Base-by-base conservation (phyloP, 2,888 invertebrate species). In the Baccha elongata region DNA sequence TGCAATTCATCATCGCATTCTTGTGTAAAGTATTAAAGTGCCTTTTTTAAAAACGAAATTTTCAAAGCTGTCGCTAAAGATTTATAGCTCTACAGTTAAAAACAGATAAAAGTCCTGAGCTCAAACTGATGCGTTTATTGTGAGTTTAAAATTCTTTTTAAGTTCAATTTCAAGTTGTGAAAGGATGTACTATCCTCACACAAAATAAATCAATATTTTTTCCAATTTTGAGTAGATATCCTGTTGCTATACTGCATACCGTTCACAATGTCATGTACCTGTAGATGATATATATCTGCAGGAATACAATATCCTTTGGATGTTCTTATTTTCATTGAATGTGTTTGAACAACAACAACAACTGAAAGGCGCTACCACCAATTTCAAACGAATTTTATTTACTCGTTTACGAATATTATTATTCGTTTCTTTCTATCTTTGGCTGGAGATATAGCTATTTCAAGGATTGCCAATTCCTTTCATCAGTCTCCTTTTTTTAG, bases 181-280 rank as follows among this genome's bases (percentile, higher is more conserved):
- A 37, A 40, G 23, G 55, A 55, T 55, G 40, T n/a, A 53, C 37
- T 44, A 21, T 46, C 62, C 42, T 62, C 44, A 52, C 11, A 10
- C 11, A 52, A 19, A 29, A 46, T 35, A 37, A 69, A 69, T 69
- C 55, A 48, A 69, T 69, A 58, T 58, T 58, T 26, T 13, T n/a
- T n/a, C n/a, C 48, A 46, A 23, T 69, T 48, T 69, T 37, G 19
- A 58, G 69, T 55, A 40, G 55, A 55, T 69, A 48, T 46, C 32
- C 35, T 46, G 55, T 69, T 48, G 46, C 58, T 26, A 48, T 23
- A 23, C 5, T 23, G 5, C 5, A 23, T 23, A 23, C 23, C 53
- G 13, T 17, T 2, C 17, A 52, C 50, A 48, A 13, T 26, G 26
- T n/a, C n/a, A 13, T n/a, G 1, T 15, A 29, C 26, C 13, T 23